phyloP scores from a whole-genome alignment of 2,797 vertebrate genomes.

The Gymnoscopelus braueri region DNA sequence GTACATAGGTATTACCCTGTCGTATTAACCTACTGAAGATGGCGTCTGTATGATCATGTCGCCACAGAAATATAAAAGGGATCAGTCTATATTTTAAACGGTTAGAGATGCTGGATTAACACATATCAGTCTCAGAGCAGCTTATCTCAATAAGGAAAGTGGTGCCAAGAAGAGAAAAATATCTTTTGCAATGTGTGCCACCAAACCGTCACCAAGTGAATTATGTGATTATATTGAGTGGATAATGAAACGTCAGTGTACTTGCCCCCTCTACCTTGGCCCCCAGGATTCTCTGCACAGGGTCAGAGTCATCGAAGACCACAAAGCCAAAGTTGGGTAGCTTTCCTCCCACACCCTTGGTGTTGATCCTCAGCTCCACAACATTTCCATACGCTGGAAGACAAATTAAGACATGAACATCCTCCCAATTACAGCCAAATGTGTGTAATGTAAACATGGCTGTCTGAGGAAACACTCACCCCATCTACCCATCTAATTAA shows the following conservation, averaged over 20 bases:
- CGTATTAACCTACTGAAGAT: too few relatives aligned
- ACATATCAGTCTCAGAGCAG: neutral
- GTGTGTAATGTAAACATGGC: neutral
- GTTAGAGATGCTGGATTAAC: neutral
- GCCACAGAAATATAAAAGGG: too few relatives aligned
- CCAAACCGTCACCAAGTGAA: constrained; percentile 65
- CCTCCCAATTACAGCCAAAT: neutral
- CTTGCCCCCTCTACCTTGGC: constrained; percentile 90
- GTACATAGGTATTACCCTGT: too few relatives aligned
- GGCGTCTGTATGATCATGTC: too few relatives aligned
- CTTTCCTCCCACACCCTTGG: constrained; percentile 95
- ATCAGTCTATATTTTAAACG: too few relatives aligned
- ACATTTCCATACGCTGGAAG: constrained; percentile 92
- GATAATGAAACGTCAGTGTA: constrained; percentile 68
- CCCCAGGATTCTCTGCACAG: constrained; percentile 95
- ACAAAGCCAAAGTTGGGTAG: constrained; percentile 99
- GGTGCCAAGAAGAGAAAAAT: neutral
- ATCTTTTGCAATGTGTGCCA: constrained; percentile 28
- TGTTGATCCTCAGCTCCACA: constrained; percentile 97
- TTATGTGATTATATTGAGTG: constrained; percentile 43
- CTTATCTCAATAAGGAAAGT: neutral
- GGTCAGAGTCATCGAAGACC: constrained; percentile 96
- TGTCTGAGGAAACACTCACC: neutral
- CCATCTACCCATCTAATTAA: too few relatives aligned
- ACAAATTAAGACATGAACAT: neutral